These are phyloP conservation scores for Hermetia illucens DNA, from an alignment of 1,140 invertebrate genomes.

Conservation along the genomic window DNA sequence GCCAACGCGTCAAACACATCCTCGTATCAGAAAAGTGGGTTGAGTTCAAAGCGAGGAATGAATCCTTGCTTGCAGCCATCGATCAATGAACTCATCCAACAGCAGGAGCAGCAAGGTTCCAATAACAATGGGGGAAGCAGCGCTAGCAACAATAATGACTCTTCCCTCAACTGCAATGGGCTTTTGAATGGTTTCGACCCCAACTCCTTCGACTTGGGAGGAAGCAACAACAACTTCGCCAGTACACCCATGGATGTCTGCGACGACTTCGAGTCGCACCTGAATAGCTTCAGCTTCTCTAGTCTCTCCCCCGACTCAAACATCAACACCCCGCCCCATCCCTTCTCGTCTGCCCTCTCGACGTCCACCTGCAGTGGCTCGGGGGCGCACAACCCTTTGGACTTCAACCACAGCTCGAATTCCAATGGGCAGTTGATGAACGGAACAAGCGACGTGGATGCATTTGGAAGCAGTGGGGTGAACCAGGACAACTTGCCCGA, in stretches of 20 bases:
- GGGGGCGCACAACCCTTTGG: not conserved
- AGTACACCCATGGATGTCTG: constrained; percentile 28
- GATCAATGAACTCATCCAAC: constrained; percentile 20
- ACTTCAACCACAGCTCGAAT: too few relatives aligned
- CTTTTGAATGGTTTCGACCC: not conserved
- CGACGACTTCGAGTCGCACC: constrained; percentile 27
- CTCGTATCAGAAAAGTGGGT: too few relatives aligned
- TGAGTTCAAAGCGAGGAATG: too few relatives aligned
- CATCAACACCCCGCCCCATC: constrained; percentile 13
- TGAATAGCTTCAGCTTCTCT: constrained; percentile 19
- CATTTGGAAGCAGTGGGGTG: constrained; percentile 13
- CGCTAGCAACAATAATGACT: constrained; percentile 4
- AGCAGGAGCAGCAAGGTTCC: constrained; percentile 5
- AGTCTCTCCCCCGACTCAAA: constrained; percentile 10
- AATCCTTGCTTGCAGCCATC: constrained; percentile 26
- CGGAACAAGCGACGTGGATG: constrained; percentile 11
- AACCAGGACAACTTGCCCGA: constrained; percentile 22
- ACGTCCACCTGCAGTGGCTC: not conserved
- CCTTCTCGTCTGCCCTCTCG: constrained; percentile 8
- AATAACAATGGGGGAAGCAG: not conserved
- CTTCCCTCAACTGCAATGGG: too few relatives aligned
- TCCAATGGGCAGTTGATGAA: too few relatives aligned
- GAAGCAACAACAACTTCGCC: constrained; percentile 8
- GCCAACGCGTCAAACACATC: too few relatives aligned
- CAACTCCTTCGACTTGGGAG: not conserved